phyloP scores from a whole-genome alignment of 2,113 vertebrate genomes.

The Daphoenositta chrysoptera region DNA sequence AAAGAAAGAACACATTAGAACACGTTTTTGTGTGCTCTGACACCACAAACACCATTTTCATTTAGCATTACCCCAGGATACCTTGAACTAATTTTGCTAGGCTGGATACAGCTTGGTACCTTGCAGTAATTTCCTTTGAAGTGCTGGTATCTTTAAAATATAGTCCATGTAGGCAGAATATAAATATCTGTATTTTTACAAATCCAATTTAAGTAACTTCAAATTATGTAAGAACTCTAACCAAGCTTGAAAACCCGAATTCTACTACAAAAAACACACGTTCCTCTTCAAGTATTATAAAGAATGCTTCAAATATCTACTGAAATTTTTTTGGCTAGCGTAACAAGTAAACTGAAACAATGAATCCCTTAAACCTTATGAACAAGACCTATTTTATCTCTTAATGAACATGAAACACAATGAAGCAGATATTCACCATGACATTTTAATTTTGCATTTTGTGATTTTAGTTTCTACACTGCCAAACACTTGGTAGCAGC shows the following conservation, averaged over 20 bases:
- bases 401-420: slow-evolving; percentile 29
- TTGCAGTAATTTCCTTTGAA: slow-evolving; percentile 69
- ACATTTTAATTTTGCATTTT: slow-evolving; percentile 6
- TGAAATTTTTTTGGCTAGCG: background rate
- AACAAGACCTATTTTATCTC: background rate
- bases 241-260: slow-evolving; percentile 20
- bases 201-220: slow-evolving; percentile 67
- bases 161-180: slow-evolving; percentile 57
- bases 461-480: background rate
- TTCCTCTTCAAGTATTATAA: background rate
- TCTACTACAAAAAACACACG: background rate
- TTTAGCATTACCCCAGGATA: slow-evolving; percentile 62
- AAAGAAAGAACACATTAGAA: background rate
- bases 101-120: slow-evolving; percentile 24
- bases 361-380: slow-evolving; percentile 13
- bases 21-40: background rate
- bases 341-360: slow-evolving; percentile 10
- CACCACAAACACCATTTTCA: background rate
- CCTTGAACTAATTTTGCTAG: slow-evolving; percentile 63
- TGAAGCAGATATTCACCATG: background rate
- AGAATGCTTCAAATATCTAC: slow-evolving; percentile 14
- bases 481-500: background rate
- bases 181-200: slow-evolving; percentile 51
- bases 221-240: slow-evolving; percentile 56
- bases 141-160: slow-evolving; percentile 66